phyloP scores from a whole-genome alignment of 2,113 vertebrate species.

The Brachyhypopomus gauderio region DNA sequence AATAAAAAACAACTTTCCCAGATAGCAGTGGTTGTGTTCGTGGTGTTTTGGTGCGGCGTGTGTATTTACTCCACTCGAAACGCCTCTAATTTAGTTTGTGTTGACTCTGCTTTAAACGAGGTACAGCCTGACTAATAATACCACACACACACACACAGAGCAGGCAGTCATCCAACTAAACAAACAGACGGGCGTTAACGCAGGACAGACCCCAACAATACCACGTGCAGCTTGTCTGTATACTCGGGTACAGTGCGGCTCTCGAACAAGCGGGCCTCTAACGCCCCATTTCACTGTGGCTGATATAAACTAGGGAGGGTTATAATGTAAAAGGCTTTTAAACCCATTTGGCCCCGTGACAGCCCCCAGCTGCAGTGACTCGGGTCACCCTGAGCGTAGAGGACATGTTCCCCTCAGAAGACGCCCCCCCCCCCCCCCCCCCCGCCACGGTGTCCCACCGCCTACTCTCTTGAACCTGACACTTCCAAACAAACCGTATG shows the following conservation, averaged over 20 bases:
- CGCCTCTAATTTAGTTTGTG: conserved; percentile 41
- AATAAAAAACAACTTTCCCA: not conserved
- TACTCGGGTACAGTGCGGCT: too few relatives aligned
- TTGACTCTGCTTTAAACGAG: conserved; percentile 44
- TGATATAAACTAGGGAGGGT: not conserved
- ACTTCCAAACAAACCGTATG: not conserved
- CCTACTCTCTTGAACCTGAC: conserved; percentile 3
- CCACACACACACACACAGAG: not conserved
- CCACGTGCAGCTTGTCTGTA: too few relatives aligned
- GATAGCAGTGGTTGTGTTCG: conserved; percentile 38
- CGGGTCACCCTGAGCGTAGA: not conserved
- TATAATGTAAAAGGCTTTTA: conserved; percentile 8
- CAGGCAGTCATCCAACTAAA: not conserved
- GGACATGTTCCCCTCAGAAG: not conserved
- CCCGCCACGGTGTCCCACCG: not conserved
- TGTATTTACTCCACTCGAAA: conserved; percentile 44
- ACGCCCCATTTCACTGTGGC: too few relatives aligned
- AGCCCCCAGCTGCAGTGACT: conserved; percentile 23
- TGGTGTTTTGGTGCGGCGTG: conserved; percentile 3
- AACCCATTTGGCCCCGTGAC: conserved; percentile 2
- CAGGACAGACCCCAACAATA: not conserved
- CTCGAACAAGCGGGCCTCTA: too few relatives aligned
- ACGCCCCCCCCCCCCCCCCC: not conserved
- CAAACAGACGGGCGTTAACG: not conserved
- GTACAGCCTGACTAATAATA: not conserved